phyloP scores from a whole-genome alignment of 2,113 vertebrate genomes.

The Sphaerodactylus townsendi region DNA sequence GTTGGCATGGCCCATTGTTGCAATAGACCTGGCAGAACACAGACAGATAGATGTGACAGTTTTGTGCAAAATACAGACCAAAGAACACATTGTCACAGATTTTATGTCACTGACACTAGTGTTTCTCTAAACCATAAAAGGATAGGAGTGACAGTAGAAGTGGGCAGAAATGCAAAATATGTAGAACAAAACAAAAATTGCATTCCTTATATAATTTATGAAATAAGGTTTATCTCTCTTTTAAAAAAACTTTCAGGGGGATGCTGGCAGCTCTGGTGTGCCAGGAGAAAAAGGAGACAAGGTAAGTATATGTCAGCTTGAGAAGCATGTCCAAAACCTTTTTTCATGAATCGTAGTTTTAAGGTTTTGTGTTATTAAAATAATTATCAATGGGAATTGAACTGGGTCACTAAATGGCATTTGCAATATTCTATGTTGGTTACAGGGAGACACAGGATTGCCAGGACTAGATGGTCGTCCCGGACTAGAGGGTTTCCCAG shows the following conservation, averaged over 20 bases:
- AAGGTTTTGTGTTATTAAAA: not conserved
- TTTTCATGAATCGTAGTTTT: not conserved
- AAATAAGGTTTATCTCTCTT: not conserved
- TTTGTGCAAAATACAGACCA: not conserved
- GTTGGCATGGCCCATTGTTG: not conserved
- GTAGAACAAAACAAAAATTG: not conserved
- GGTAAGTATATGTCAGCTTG: conserved; percentile 39
- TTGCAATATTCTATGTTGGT: not conserved
- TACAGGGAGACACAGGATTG: conserved; percentile 73
- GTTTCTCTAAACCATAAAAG: not conserved
- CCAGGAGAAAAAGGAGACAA: conserved; percentile 63
- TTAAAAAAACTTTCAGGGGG: conserved; percentile 61
- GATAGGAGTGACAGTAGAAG: not conserved
- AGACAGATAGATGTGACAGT: not conserved
- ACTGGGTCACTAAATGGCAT: not conserved
- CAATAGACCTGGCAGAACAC: not conserved
- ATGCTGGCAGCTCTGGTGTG: conserved; percentile 65
- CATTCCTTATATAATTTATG: not conserved
- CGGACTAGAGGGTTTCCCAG: conserved; percentile 85
- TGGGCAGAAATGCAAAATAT: not conserved
- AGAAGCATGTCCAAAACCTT: not conserved
- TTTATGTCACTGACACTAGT: not conserved
- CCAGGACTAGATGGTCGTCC: conserved; percentile 80
- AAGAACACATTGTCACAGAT: not conserved
- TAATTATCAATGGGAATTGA: not conserved